Evolutionary conservation across 1,140 invertebrate species (phyloP).

Genomic region (Drosophila sturtevanti): DNA sequence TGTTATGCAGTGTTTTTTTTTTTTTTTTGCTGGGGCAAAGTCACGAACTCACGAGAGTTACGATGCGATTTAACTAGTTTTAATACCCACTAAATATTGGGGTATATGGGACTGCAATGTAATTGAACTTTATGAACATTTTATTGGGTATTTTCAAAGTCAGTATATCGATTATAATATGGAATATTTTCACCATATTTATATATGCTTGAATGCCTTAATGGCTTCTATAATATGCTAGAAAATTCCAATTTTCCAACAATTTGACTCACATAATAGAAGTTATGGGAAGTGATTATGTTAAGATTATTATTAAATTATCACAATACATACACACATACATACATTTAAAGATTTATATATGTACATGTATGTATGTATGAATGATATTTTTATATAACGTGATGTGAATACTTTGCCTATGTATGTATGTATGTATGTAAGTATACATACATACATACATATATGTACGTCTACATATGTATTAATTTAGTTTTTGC

Average conservation of each 20-base stretch:
- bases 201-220: neutral
- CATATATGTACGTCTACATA: neutral
- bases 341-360: neutral
- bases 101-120: neutral
- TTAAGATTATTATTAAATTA: slow-evolving; percentile 58
- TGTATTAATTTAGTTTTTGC: neutral
- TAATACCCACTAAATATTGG: neutral
- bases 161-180: neutral
- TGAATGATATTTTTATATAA: too few species aligned
- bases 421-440: too few species aligned
- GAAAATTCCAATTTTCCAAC: slow-evolving; percentile 31
- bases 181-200: slow-evolving; percentile 4
- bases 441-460: too few species aligned
- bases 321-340: neutral
- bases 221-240: neutral
- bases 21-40: slow-evolving; percentile 27
- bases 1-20: slow-evolving; percentile 3
- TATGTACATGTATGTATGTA: neutral
- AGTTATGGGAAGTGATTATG: slow-evolving; percentile 50
- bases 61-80: neutral
- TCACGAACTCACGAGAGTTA: slow-evolving; percentile 32
- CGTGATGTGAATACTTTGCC: neutral
- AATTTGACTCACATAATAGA: slow-evolving; percentile 45
- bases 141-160: neutral
- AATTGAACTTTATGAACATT: too few species aligned